Evolutionary conservation across 2,113 vertebrate species (phyloP), one percentile per base, ranked within the genome.

Genomic region (Crotalus horridus): DNA sequence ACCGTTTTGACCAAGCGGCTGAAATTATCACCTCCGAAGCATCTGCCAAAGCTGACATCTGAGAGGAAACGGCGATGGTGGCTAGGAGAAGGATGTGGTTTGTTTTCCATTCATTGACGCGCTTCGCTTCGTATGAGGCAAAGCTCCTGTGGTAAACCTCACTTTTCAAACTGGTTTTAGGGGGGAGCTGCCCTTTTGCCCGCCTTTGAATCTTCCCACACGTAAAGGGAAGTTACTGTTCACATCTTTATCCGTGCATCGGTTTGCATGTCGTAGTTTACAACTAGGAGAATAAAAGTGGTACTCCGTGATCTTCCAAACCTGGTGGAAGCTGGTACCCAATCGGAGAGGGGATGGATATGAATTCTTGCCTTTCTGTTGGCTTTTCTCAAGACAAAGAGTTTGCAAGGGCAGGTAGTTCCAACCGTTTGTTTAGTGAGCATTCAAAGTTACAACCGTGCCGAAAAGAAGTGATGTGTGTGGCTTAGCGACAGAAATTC

Each of bases 1-100:
- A 56, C 3, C 29, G 2, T n/a, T 69, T 13, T 21, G 1, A 29
- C 26, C 26, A 87, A 29, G 55, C 1, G 17, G 21, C 21, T 3
- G 91, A 61, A n/a, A 7, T 12, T 48, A 55, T 0, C 91, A 2
- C 1, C 2, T 0, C 10, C 29, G 24, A 90, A 90, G 55, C 55
- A 54, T 11, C 46, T 56, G 93, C 95, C 93, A 24, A 74, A 93
- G 91, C 91, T 93, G 94, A n/a, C 29, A n/a, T 85, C 93, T 8
- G 51, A 74, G 93, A 94, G 96, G 96, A 96, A 96, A 88, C 43
- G 3, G 94, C 0, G 74, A 93, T 0, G 7, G 88, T 81, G 92
- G 21, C n/a, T 43, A 91, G 89, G 94, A 59, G 95, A 92, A 95
- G 96, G 96, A 96, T 96, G 97, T 96, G 96, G 96, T 92, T 90